Percentiles rank a stretch among this genome's conserved stretches.
Evolutionary conservation across 2,888 invertebrate species (phyloP).

Genomic region (Orthosia gracilis): DNA sequence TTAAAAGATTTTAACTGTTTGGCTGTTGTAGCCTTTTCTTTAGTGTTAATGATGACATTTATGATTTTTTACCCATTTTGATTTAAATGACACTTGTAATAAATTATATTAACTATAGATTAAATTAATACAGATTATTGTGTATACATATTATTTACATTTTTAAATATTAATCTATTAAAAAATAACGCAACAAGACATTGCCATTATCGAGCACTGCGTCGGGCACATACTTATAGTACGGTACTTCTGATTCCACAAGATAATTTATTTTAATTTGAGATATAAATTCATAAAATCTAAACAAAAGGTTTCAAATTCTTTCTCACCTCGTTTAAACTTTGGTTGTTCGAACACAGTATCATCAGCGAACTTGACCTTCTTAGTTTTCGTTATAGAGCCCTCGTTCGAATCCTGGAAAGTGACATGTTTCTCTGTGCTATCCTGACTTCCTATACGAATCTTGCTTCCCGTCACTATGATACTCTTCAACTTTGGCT

Average conservation of each 20-base stretch:
- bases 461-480: constrained; percentile 78
- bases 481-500: constrained; percentile 85
- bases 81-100: neutral
- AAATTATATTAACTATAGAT: too few species aligned
- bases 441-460: constrained; percentile 84
- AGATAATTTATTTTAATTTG: too few species aligned
- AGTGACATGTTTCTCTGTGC: constrained; percentile 85
- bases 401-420: constrained; percentile 83
- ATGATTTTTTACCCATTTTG: neutral
- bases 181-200: too few species aligned
- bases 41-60: neutral
- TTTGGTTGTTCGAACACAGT: constrained; percentile 83
- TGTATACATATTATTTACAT: too few species aligned
- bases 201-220: too few species aligned
- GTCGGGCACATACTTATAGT: too few species aligned
- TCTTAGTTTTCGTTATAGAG: constrained; percentile 77
- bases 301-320: neutral
- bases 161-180: too few species aligned
- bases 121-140: too few species aligned
- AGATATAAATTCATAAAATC: too few species aligned
- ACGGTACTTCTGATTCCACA: too few species aligned
- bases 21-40: neutral
- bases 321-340: constrained; percentile 79
- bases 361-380: constrained; percentile 86
- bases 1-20: neutral